A percentile compares a stretch with the other conserved stretches of the same genome.
Evolutionary conservation across 2,113 vertebrate genomes (phyloP).

Genomic region (Pimephales promelas): DNA sequence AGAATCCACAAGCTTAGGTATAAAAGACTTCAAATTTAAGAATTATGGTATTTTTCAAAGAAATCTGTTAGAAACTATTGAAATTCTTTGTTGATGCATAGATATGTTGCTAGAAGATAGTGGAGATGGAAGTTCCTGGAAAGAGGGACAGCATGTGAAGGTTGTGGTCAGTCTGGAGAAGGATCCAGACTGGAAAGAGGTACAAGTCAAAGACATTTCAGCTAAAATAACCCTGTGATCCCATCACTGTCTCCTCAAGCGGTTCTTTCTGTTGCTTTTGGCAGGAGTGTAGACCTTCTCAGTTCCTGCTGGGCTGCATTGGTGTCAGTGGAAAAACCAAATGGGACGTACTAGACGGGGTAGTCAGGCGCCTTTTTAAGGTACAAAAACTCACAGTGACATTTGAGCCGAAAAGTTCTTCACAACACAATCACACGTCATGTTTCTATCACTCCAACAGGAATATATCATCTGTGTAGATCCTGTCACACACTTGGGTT

Average conservation of each 20-base stretch:
- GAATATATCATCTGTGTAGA: constrained; percentile 95
- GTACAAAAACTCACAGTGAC: constrained; percentile 68
- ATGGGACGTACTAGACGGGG: constrained; percentile 97
- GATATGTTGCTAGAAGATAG: constrained; percentile 85
- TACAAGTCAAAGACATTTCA: constrained; percentile 10
- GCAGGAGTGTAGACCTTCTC: constrained; percentile 46
- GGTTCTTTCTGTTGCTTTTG: neutral
- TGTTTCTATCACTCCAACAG: constrained; percentile 65
- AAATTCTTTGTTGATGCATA: constrained; percentile 50
- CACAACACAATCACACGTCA: no score
- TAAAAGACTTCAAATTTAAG: neutral
- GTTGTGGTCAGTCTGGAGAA: constrained; percentile 75
- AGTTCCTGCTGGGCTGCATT: constrained; percentile 90
- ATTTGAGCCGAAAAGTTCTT: neutral
- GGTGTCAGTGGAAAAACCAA: constrained; percentile 97
- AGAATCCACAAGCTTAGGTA: constrained; percentile 67
- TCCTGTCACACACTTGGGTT: constrained; percentile 86
- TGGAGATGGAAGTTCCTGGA: constrained; percentile 73
- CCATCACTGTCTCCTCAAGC: neutral
- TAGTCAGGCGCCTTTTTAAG: constrained; percentile 94
- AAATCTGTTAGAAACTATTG: neutral
- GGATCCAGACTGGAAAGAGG: constrained; percentile 51
- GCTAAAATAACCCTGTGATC: neutral
- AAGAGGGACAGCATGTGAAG: constrained; percentile 84
- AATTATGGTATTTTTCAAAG: neutral